A percentile compares a stretch with the other conserved stretches of the same genome.
Evolutionary conservation across 1,140 invertebrate genomes (phyloP).

Genomic region (Drosophila tropicalis): DNA sequence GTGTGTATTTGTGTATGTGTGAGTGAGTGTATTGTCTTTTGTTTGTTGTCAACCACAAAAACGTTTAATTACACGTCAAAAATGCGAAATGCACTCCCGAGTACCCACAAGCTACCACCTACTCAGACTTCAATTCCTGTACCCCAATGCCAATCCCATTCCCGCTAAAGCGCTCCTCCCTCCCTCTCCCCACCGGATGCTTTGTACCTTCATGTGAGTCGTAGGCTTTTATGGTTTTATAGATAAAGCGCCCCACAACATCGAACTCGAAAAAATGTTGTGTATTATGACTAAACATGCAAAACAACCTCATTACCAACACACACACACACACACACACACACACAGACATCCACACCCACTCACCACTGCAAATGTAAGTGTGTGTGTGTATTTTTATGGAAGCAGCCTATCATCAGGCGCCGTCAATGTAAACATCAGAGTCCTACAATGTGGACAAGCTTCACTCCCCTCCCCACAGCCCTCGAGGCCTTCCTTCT

Average conservation of each 20-base stretch:
- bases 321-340: conserved; percentile 19
- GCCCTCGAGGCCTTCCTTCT: neutral
- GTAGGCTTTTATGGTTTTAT: conserved; percentile 47
- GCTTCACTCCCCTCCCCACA: neutral
- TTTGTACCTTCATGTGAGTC: conserved; percentile 23
- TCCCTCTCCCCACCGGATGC: neutral
- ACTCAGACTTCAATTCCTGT: too few species aligned
- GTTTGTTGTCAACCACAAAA: conserved; percentile 54
- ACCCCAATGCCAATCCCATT: too few species aligned
- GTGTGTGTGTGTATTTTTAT: conserved; percentile 3
- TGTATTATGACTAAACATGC: conserved; percentile 59
- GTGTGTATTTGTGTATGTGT: neutral
- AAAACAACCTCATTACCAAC: conserved; percentile 58
- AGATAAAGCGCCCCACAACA: conserved; percentile 43
- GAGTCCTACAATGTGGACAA: conserved; percentile 11
- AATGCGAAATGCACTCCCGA: conserved; percentile 50
- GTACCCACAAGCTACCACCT: neutral
- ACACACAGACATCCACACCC: conserved; percentile 15
- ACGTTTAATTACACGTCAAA: conserved; percentile 62
- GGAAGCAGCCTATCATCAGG: conserved; percentile 16
- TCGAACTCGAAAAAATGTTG: conserved; percentile 37
- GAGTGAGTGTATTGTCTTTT: conserved; percentile 8
- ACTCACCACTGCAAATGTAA: neutral
- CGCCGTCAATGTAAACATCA: conserved; percentile 25
- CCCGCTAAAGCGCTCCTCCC: conserved; percentile 13